Evolutionary conservation across 1,140 invertebrate species (phyloP), one percentile per base, ranked within the genome.

Genomic region (Drosophila ercepeae): DNA sequence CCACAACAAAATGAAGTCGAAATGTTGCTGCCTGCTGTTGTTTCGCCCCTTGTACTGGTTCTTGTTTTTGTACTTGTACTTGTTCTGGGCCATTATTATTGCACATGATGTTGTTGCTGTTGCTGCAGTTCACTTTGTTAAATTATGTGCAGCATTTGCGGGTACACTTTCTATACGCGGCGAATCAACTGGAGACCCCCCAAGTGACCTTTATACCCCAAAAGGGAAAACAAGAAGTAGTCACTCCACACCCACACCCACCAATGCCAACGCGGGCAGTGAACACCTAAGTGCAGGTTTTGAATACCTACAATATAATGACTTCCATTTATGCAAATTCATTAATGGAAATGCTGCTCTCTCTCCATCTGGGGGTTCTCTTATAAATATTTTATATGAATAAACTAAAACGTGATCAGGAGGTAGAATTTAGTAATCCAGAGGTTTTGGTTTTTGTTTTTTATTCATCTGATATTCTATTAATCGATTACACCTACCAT

Each of bases 1-100:
- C 81, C 82, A 57, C 81, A 88, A 76, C 73, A 81, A 71, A 86
- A 86, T 86, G 73, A 81, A 86, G 78, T 83, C 70, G 75, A 78
- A 83, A 74, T 52, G 68, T 79, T 79, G 49, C 57, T 59, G 71
- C 55, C 39, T 42, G 51, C 49, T 58, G 71, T 67, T 74, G 18
- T 61, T 59, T n/a, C 44, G 23, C 13, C 32, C 13, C 27, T 48
- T 44, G 42, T 45, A 32, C 63, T 72, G 71, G 68, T 53, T 18
- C 21, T 49, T 50, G 44, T 50, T 48, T 57, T 78, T 72, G 19
- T 67, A 65, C 36, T 57, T 44, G 49, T 44, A 41, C 36, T 29
- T 65, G 65, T 42, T 64, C 57, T 73, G 49, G 69, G 48, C 69
- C 69, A 71, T 68, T 68, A 68, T 68, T 69, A 42, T 50, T 55